Base-by-base conservation (phyloP, 2,797 vertebrate genomes). In the Alouatta caraya region DNA sequence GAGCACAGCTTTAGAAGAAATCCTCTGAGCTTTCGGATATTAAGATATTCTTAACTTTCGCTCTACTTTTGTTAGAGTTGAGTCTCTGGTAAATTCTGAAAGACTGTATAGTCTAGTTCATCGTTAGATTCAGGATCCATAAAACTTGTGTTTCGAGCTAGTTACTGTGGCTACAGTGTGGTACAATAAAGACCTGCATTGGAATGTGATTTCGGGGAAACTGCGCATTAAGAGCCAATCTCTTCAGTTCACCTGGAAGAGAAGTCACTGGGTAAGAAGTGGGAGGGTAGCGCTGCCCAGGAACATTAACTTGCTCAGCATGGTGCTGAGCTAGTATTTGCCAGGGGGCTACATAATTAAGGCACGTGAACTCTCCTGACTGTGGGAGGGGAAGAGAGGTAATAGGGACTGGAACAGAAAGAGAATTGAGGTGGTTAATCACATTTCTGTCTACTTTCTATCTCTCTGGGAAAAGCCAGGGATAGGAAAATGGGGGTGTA, bases 1-100 rank as follows among this genome's bases (percentile, higher is more conserved):
- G 46, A 96, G 87, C 78, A 87, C 78, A 92, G 19, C 90, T 96
- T 96, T 73, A 84, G 44, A 97, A 96, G 96, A 97, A 97, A n/a
- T 67, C 73, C 94, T 97, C 39, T 75, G 85, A 96, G 64, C 61
- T 55, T 88, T 83, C 22, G 75, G 83, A 79, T 96, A 95, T 76
- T 96, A 96, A 96, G 81, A 93, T 97, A 82, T 96, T 98, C 95
- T 97, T 91, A 95, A 96, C 94, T 83, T 93, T 30, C 44, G 67
- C 72, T 97, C 57, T 87, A 50, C 97, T 97, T 97, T 96, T 97
- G 94, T 89, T 96, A 37, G 28, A 94, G 67, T 87, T 76, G 79
- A 97, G 89, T 97, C 83, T 92, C 87, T 75, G 39, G 26, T 95
- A 88, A 95, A 80, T 97, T 95, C 85, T 30, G 24, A 85, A 95